Evolutionary conservation across 2,888 invertebrate genomes (phyloP), one percentile per base, ranked within the genome.

Genomic region (Luffia ferchaultella): DNA sequence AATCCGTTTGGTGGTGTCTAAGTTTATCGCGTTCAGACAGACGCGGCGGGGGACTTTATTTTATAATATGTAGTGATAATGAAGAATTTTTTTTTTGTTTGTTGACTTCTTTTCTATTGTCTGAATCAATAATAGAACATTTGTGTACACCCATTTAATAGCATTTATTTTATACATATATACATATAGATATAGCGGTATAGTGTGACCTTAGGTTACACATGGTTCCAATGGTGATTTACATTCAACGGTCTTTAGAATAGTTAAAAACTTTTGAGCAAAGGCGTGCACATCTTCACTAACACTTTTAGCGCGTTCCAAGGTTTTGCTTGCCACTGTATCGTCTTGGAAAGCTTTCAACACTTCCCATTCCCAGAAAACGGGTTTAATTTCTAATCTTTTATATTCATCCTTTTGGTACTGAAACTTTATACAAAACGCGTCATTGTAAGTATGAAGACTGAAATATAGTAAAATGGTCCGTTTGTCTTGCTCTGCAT

Each of bases 281-380:
- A 16, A 2, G 1, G 46, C 45, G 40, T 52, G 19, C 2, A 49
- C 46, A 16, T 49, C 46, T 45, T 42, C 48, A n/a, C 50, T 46
- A 18, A 45, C 18, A 9, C 18, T 16, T 2, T 48, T 18, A 3
- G 41, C 40, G 18, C 12, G 18, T 16, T 18, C 18, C 42, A 16
- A 5, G 16, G 20, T 18, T 48, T 42, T 48, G 12, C n/a, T 17
- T 16, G 41, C 18, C 17, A 48, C 48, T 1, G n/a, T 63, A 18
- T 73, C 65, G 17, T 70, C 66, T 53, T 58, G 63, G 54, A 64
- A 76, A 40, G 68, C 62, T 56, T 73, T 72, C n/a, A 80, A 57
- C 51, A 80, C 66, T 60, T 79, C 74, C 80, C 82, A 80, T 60
- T 83, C 80, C 82, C 80, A 82, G 54, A 68, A 68, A 1, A 75